Base-by-base conservation (phyloP, 2,797 vertebrate species). In the Poeciliopsis presidionis region DNA sequence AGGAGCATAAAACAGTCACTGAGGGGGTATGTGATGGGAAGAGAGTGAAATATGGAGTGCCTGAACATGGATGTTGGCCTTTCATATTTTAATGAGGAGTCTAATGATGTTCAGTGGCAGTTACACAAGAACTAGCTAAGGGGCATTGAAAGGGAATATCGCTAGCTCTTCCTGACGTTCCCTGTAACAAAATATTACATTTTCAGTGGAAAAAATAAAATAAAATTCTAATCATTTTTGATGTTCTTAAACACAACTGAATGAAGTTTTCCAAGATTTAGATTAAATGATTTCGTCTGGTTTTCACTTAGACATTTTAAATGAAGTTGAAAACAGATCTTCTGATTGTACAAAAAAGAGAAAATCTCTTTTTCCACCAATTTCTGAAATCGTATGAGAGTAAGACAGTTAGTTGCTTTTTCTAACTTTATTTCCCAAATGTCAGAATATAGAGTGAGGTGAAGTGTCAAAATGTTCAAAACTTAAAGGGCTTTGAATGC, bases 51-150 rank as follows among this genome's bases (percentile, higher is more conserved):
- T 47, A 70, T 30, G 83, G 25, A 70, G 36, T 63, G 51, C 51
- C n/a, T 36, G 69, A 84, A 83, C 20, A 80, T 72, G 82, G 77
- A 79, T 75, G 47, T 43, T 74, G 81, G 86, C 78, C 88, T 76
- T 88, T 86, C 78, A 88, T 92, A 80, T 88, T 89, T 90, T 93
- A 90, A 93, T 88, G 89, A 93, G 86, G 80, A 46, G 45, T 61
- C 80, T 87, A 85, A 88, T 91, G 77, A 89, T 86, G 85, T 87
- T 82, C 84, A 89, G 8, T 86, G 81, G 80, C 78, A 86, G 81
- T 73, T 75, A 51, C 55, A 80, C 79, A 79, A 84, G 46, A 75
- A 81, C 73, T 76, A 59, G 43, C 33, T 80, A 63, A 87, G 78
- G 73, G 82, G 72, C 86, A 86, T 85, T 92, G 85, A 90, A 89